Conservation (phyloP, 1,140 invertebrate genomes). For the Microvelia longipes region DNA sequence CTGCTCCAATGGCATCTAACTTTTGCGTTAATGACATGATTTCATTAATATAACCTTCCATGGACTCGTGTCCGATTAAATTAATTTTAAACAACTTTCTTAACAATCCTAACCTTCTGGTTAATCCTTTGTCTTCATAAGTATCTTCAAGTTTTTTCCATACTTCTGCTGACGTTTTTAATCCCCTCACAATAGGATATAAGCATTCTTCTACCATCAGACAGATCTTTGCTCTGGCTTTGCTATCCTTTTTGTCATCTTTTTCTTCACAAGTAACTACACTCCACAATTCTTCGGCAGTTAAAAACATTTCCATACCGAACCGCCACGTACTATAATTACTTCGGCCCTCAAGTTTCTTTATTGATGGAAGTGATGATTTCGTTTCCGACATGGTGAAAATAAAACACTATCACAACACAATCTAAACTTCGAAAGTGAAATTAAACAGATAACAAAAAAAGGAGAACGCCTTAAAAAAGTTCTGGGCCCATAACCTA, state of each 20-base stretch:
- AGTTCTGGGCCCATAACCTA: conserved; percentile 1
- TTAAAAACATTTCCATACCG: conserved; percentile 5
- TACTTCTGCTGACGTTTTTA: background rate
- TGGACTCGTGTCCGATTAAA: background rate
- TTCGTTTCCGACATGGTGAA: background rate
- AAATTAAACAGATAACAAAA: background rate
- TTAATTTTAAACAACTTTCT: conserved; percentile 1
- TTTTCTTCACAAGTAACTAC: background rate
- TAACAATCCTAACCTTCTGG: background rate
- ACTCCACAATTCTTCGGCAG: background rate
- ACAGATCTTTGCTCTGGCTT: conserved; percentile 3
- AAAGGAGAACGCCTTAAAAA: background rate
- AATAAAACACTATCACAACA: background rate
- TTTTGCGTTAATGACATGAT: background rate
- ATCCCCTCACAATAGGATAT: background rate
- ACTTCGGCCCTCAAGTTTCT: background rate
- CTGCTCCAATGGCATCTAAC: background rate
- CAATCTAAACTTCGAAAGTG: background rate
- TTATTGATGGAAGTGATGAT: background rate
- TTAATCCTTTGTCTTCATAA: background rate
- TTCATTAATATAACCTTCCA: conserved; percentile 5
- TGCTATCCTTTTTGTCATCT: background rate
- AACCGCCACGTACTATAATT: conserved; percentile 2
- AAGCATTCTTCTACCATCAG: background rate
- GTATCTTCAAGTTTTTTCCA: conserved; percentile 2